A percentile compares a stretch with the other conserved stretches of the same genome.
Conservation (phyloP, 2,888 invertebrate genomes). For the Microchrysa polita region DNA sequence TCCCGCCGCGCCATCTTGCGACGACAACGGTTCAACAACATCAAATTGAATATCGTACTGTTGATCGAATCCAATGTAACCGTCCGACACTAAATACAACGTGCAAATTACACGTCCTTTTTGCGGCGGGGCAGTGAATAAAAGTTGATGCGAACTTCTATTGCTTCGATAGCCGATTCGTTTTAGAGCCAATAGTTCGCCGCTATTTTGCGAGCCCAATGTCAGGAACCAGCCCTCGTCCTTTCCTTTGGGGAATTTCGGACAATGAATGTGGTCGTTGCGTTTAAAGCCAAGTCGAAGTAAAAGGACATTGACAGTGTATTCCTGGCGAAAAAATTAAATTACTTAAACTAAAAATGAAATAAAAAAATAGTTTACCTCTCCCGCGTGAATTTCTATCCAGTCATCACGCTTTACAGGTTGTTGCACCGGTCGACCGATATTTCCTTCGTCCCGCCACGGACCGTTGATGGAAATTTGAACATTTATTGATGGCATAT, state of each 20-base stretch:
- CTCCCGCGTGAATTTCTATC: constrained; percentile 73
- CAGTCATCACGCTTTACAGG: constrained; percentile 65
- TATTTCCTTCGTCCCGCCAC: constrained; percentile 59
- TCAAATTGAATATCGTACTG: constrained; percentile 75
- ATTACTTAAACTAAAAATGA: neutral
- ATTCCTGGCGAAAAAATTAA: constrained; percentile 67
- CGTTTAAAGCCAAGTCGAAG: constrained; percentile 67
- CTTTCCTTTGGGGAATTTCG: constrained; percentile 90
- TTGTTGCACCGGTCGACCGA: constrained; percentile 59
- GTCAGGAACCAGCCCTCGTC: constrained; percentile 96
- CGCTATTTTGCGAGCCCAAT: constrained; percentile 76
- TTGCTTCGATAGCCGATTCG: constrained; percentile 70
- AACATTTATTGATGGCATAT: constrained; percentile 72
- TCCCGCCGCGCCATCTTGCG: neutral
- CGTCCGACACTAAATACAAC: constrained; percentile 89
- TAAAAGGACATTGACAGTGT: constrained; percentile 71
- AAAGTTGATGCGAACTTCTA: constrained; percentile 67
- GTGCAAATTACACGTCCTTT: constrained; percentile 82
- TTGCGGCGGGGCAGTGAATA: constrained; percentile 71
- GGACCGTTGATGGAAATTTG: constrained; percentile 69
- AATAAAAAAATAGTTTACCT: constrained; percentile 59
- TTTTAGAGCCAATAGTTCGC: constrained; percentile 85
- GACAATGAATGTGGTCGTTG: constrained; percentile 78
- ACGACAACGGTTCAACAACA: constrained; percentile 55
- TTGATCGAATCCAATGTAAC: constrained; percentile 93